phyloP scores from a whole-genome alignment of 2,888 invertebrate genomes.

The Caenorhabditis macrosperma region DNA sequence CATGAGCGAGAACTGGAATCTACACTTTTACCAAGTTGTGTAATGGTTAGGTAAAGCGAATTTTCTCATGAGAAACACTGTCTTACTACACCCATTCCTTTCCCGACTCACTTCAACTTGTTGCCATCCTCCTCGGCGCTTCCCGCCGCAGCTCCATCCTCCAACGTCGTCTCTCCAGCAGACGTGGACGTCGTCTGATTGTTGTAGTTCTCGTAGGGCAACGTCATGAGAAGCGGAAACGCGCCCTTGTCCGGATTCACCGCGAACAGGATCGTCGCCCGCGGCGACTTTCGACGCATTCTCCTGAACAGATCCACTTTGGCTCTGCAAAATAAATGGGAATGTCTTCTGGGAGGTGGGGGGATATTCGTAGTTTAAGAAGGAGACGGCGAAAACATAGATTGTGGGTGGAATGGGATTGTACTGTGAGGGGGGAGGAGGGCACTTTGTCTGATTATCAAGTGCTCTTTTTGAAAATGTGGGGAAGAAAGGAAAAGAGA shows the following conservation, averaged over 20 bases:
- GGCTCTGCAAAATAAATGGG: slow-evolving; percentile 16
- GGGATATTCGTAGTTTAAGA: background rate
- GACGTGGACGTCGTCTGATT: slow-evolving; percentile 40
- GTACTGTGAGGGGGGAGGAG: background rate
- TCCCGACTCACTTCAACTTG: slow-evolving; percentile 28
- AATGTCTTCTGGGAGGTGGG: background rate
- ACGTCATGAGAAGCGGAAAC: slow-evolving; percentile 60
- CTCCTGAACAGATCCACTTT: slow-evolving; percentile 33
- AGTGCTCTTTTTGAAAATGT: background rate
- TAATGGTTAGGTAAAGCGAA: no score
- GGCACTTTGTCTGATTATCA: background rate
- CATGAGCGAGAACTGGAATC: no score
- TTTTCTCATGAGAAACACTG: no score
- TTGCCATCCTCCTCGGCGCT: slow-evolving; percentile 15
- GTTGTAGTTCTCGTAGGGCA: slow-evolving; percentile 57
- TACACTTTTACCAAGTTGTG: no score
- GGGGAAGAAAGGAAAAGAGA: no score
- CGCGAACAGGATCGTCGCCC: slow-evolving; percentile 58
- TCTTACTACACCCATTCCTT: background rate
- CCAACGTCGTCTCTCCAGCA: background rate
- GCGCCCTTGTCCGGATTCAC: slow-evolving; percentile 62
- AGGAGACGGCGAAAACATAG: background rate
- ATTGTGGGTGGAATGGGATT: background rate
- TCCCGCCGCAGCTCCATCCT: background rate
- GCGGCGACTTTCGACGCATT: slow-evolving; percentile 48